Evolutionary conservation across 2,113 vertebrate genomes (phyloP).

Genomic region (Glareola pratincola): DNA sequence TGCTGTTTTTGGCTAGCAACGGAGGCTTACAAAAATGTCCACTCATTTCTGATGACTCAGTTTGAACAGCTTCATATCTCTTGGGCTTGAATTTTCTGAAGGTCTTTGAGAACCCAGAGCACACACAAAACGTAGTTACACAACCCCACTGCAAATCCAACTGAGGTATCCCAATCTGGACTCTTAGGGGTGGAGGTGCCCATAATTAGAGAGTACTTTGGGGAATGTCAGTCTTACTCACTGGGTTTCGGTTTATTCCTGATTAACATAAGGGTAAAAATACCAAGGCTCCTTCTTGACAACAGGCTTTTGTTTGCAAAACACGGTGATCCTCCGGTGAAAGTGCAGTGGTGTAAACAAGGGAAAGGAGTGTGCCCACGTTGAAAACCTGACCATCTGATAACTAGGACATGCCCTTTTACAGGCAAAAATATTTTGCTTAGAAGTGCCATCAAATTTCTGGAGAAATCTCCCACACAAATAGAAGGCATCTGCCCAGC

Average conservation of each 20-base stretch:
- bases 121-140: neutral
- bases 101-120: neutral
- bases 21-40: neutral
- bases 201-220: neutral
- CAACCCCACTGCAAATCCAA: neutral
- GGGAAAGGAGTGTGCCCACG: neutral
- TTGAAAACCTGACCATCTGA: conserved; percentile 7
- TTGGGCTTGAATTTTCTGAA: neutral
- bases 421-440: neutral
- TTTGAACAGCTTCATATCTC: neutral
- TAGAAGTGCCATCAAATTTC: neutral
- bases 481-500: neutral
- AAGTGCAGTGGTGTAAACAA: neutral
- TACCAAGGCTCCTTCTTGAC: neutral
- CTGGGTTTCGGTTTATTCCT: neutral
- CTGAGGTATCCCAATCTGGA: neutral
- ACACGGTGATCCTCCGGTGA: neutral
- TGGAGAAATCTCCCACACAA: neutral
- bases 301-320: neutral
- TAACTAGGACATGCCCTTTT: neutral
- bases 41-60: conserved; percentile 18
- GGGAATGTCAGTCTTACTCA: neutral
- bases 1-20: neutral
- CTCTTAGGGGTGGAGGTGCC: neutral
- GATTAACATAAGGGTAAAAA: neutral